Percentiles rank a stretch among this genome's conserved stretches.
Evolutionary conservation across 2,113 vertebrate genomes (phyloP).

Genomic region (Canis aureus): DNA sequence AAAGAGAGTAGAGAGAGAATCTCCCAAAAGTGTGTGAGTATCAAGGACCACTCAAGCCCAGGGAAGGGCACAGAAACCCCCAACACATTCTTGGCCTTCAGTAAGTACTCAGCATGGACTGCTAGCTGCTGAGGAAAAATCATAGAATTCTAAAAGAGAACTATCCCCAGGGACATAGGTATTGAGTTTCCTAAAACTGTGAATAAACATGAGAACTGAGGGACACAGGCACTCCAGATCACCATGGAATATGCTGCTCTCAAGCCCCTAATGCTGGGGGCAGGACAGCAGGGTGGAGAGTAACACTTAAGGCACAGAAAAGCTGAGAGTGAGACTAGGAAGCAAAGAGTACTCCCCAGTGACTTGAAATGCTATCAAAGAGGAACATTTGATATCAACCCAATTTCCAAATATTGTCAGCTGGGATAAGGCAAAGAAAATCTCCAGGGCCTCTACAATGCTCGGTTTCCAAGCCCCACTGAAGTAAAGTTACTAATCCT

Average conservation of each 20-base stretch:
- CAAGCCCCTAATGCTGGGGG: not conserved
- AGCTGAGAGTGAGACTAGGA: not conserved
- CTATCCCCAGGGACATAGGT: not conserved
- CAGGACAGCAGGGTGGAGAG: not conserved
- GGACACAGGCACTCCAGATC: not conserved
- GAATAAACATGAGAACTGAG: not conserved
- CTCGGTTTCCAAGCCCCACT: not conserved
- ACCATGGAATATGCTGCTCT: not conserved
- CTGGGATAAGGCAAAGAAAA: not conserved
- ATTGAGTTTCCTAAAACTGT: not conserved
- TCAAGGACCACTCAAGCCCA: not conserved
- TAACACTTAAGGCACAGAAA: not conserved
- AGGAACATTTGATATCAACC: not conserved
- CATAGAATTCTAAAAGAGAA: not conserved
- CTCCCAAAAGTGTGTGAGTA: not conserved
- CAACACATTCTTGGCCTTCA: not conserved
- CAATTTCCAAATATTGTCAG: not conserved
- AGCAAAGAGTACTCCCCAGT: not conserved
- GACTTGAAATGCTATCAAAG: not conserved
- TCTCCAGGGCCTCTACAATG: not conserved
- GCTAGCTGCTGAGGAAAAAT: too few species aligned
- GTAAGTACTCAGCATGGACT: not conserved
- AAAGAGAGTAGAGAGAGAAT: not conserved
- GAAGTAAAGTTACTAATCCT: not conserved
- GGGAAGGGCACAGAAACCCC: not conserved